Evolutionary conservation across 2,888 invertebrate species (phyloP).

Genomic region (Smittia sp.): DNA sequence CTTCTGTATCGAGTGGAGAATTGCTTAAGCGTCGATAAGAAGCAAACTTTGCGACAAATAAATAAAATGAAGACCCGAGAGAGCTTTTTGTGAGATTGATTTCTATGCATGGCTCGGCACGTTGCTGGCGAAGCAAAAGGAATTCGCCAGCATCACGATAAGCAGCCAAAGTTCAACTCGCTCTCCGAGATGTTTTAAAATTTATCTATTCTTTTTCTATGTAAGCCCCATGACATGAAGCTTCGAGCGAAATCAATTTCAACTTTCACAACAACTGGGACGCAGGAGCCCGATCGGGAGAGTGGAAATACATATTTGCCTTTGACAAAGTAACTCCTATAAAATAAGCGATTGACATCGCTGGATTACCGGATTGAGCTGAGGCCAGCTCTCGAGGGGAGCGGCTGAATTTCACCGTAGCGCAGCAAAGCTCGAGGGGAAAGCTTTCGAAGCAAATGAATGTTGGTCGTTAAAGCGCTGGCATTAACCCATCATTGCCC

Average conservation of each 20-base stretch:
- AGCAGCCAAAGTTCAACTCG: neutral
- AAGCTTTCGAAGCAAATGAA: constrained; percentile 1
- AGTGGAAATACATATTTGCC: too few species aligned
- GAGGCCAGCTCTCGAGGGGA: neutral
- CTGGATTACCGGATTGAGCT: constrained; percentile 5
- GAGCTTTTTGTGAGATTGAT: neutral
- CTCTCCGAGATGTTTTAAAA: neutral
- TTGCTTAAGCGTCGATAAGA: constrained; percentile 7
- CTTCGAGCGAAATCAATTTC: constrained; percentile 1
- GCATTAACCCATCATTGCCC: constrained; percentile 3
- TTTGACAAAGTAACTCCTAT: neutral
- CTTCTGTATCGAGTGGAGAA: neutral
- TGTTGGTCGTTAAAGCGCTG: neutral
- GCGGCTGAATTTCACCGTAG: neutral
- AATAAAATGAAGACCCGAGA: neutral
- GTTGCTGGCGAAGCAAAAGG: neutral
- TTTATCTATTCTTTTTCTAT: neutral
- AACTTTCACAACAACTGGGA: neutral
- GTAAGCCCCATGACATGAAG: neutral
- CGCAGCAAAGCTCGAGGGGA: neutral
- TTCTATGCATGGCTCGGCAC: neutral
- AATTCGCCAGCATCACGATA: neutral
- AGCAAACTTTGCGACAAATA: constrained; percentile 1
- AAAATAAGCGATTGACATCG: constrained; percentile 22
- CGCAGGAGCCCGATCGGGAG: neutral